Conservation (phyloP, 2,113 vertebrate species). For the Cnemophilus loriae region DNA sequence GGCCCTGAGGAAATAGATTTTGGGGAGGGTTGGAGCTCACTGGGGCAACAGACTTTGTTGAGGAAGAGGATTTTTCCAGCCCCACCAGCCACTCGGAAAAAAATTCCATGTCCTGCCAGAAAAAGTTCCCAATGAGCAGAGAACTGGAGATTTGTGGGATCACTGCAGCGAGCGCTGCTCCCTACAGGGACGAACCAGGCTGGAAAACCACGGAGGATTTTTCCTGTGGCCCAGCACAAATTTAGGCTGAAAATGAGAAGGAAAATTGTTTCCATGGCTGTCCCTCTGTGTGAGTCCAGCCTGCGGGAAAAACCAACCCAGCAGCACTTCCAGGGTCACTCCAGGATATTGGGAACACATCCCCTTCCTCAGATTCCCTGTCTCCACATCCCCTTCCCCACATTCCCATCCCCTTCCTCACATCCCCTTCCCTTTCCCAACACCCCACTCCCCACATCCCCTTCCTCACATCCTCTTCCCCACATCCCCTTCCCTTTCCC, state of each 20-base stretch:
- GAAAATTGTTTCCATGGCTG: neutral
- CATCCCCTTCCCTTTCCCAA: no score
- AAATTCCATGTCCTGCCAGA: neutral
- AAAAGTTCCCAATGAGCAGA: neutral
- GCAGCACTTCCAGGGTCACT: neutral
- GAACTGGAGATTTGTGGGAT: neutral
- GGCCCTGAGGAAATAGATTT: neutral
- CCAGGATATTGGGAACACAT: fast-evolving
- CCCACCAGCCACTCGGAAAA: neutral
- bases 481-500: no score
- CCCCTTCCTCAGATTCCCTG: neutral
- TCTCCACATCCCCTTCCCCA: neutral
- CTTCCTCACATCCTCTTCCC: neutral
- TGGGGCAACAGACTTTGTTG: neutral
- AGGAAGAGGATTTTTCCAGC: neutral
- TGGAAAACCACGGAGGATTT: neutral
- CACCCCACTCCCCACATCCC: no score
- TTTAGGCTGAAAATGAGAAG: neutral
- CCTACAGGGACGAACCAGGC: neutral
- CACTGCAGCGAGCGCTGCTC: neutral
- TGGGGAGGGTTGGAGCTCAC: neutral
- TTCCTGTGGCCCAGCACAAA: neutral
- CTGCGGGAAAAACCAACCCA: neutral
- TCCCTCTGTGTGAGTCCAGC: neutral
- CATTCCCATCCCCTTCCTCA: no score